phyloP scores from a whole-genome alignment of 2,888 invertebrate species.

The Tholera decimalis region DNA sequence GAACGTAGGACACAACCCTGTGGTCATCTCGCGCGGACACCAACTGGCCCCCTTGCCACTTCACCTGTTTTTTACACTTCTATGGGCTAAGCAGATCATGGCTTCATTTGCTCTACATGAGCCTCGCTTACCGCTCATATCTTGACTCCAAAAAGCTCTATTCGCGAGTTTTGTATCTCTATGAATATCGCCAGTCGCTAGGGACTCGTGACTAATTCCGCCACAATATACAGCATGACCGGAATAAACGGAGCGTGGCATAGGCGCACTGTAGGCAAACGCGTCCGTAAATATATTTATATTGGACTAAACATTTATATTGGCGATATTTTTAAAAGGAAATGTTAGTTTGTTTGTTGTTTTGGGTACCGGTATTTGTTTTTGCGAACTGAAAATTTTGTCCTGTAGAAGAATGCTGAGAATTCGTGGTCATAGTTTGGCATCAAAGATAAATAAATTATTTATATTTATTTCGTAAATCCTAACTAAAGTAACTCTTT shows the following conservation, averaged over 20 bases:
- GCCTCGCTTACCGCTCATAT: conserved; percentile 3
- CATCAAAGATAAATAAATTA: too few species aligned
- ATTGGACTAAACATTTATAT: conserved; percentile 47
- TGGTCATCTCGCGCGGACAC: too few species aligned
- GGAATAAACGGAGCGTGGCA: conserved; percentile 61
- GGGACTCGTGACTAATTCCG: conserved; percentile 75
- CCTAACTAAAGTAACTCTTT: too few species aligned
- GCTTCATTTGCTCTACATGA: too few species aligned
- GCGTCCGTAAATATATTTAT: conserved; percentile 52
- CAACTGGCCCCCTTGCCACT: too few species aligned
- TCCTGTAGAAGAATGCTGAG: too few species aligned
- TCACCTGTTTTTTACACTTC: too few species aligned
- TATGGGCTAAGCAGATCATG: too few species aligned
- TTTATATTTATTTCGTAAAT: too few species aligned
- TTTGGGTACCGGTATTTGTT: conserved; percentile 8
- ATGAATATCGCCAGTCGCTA: conserved; percentile 70
- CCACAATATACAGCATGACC: conserved; percentile 68
- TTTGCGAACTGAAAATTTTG: not conserved
- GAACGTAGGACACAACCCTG: too few species aligned
- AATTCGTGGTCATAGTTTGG: too few species aligned
- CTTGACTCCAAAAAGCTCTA: conserved; percentile 11
- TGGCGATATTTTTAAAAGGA: conserved; percentile 31
- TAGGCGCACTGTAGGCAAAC: conserved; percentile 46
- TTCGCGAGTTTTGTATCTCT: conserved; percentile 51
- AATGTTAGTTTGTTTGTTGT: conserved; percentile 32